Base-by-base conservation (phyloP, 2,113 vertebrate genomes). In the Syngnathoides biaculeatus region DNA sequence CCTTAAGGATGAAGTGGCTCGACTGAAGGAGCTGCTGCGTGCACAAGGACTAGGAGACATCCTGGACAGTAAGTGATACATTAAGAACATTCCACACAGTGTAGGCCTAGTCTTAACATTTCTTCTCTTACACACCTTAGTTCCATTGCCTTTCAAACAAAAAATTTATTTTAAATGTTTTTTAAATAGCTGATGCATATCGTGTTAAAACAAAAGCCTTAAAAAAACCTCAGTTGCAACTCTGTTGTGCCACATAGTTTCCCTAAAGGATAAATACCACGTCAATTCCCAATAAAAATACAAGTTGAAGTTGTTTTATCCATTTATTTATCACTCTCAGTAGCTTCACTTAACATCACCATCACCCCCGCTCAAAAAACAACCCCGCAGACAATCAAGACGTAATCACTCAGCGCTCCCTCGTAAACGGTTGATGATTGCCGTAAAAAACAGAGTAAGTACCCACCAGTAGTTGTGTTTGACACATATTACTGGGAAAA, bases 21-120 rank as follows among this genome's bases (percentile, higher is more conserved):
- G 97, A 20, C 92, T 99, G 42, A 98, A 96, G 89, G 96, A 98
- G 1, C 94, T 98, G 38, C 94, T 98, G 67, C 94, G 93, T 8
- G 95, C 97, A 24, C 97, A 99, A 78, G 97, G 97, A 0, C 93
- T 99, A 65, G 97, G 97, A 52, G 97, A 99, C 78, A 98, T 99
- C 81, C 92, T 99, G 68, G 97, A 99, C 87, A 98, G 97, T 99
- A 91, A 98, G 97, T 96, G 69, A 62, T 6, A 17, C 53, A 7
- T 22, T 19, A 74, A 64, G 74, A 79, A 45, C 52, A 55, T 73
- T 45, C 43, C 6, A 67, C 62, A 47, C 39, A 27, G 52, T 67
- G 22, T 30, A 63, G 50, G 66, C 56, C 68, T 30, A 30, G 39
- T 39, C 72, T 73, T 52, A 64, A 43, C 58, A 40, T 70, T 45